Evolutionary conservation across 2,888 invertebrate genomes (phyloP), one percentile per base, ranked within the genome.

Genomic region (Dryomyza anilis): DNA sequence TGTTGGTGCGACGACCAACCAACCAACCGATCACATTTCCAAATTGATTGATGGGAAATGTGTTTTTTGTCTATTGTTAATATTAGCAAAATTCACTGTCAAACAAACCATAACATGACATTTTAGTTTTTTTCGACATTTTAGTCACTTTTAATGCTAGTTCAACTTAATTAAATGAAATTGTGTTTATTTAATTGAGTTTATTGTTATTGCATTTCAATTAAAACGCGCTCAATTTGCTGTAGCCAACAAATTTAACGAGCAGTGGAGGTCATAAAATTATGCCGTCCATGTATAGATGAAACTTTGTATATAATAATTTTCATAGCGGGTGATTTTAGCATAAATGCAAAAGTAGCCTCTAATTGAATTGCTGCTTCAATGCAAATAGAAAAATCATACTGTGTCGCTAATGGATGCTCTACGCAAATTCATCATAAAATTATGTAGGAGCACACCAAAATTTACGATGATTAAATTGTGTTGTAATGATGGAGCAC

Each of bases 341-440:
- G 19, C 25, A 63, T 46, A 74, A 75, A 71, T 74, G 69, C 65
- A 36, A 65, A 55, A 58, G n/a, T 21, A 21, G 25, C 19, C n/a
- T 30, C 23, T 65, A 65, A 67, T 67, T 67, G 53, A 57, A 36
- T 62, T 48, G 21, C 14, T 63, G n/a, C n/a, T n/a, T n/a, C n/a
- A n/a, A n/a, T 60, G 45, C n/a, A 27, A 64, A 45, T 36, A 66
- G 57, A 43, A 75, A n/a, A 73, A 70, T 75, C 79, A 77, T 71
- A 76, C 79, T 78, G 79, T 66, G 79, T 68, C 67, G 72, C 77
- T 79, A 79, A 79, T 79, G 79, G 77, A 76, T 70, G 68, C 70
- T 70, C 46, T 39, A 33, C 61, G 56, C 52, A 23, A 16, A 30
- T 30, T 53, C 16, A 10, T 52, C 8, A 19, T 39, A 12, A 39